Evolutionary conservation across 23 tunicate genomes (phyloP).

Genomic region (Styela clava): DNA sequence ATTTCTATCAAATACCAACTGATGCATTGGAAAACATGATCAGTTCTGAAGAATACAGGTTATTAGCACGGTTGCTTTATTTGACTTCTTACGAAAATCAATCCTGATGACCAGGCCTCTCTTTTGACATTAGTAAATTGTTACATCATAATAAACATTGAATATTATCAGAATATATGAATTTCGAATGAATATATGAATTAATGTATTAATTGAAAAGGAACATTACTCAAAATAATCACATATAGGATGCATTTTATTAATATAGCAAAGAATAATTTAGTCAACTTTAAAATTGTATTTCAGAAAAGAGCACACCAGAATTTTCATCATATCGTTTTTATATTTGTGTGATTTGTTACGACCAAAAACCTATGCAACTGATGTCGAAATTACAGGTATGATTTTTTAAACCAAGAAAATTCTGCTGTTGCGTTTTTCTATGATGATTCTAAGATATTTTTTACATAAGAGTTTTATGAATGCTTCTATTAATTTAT

Average conservation of each 20-base stretch:
- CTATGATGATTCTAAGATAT: not conserved
- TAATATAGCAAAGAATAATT: no score
- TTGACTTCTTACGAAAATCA: no score
- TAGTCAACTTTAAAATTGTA: no score
- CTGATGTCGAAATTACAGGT: constrained; percentile 87
- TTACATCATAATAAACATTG: not conserved
- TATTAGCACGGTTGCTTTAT: not conserved
- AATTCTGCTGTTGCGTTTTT: not conserved
- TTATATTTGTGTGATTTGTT: constrained; percentile 81
- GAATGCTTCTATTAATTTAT: no score
- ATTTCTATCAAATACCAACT: constrained; percentile 73
- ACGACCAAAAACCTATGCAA: constrained; percentile 87
- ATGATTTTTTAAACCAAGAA: not conserved
- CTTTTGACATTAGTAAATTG: no score
- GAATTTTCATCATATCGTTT: constrained; percentile 75
- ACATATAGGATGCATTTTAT: no score
- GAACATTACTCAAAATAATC: no score
- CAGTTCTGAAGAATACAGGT: constrained; percentile 73
- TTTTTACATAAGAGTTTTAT: no score
- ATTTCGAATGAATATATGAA: no score
- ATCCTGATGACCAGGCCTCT: no score
- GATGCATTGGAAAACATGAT: constrained; percentile 70
- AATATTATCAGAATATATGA: not conserved
- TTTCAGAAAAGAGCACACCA: constrained; percentile 85
- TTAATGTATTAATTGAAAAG: no score